Percentiles rank a stretch among this genome's conserved stretches.
phyloP scores from a whole-genome alignment of 2,888 invertebrate species.

The Zaprionus obscuricornis region DNA sequence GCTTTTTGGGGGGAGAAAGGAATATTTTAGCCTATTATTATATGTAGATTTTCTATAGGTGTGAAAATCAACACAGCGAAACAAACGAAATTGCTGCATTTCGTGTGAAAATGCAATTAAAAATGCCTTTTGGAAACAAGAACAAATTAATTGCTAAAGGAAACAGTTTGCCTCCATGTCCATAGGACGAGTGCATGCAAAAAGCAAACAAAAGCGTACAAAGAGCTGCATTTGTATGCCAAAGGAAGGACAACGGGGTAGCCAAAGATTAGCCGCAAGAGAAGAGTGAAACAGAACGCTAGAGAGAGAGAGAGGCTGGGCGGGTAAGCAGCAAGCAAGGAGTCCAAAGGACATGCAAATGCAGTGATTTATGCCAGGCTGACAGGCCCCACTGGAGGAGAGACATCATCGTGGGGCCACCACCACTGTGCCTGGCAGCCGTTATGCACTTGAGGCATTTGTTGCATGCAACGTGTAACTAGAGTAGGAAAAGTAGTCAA shows the following conservation, averaged over 20 bases:
- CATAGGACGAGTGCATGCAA: constrained; percentile 8
- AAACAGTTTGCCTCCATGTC: constrained; percentile 26
- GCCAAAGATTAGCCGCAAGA: constrained; percentile 49
- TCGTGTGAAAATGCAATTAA: constrained; percentile 74
- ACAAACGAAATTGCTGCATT: constrained; percentile 59
- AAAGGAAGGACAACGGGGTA: constrained; percentile 27
- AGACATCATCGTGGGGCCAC: constrained; percentile 3
- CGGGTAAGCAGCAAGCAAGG: constrained; percentile 3
- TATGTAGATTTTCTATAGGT: constrained; percentile 55
- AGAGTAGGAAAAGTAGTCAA: neutral
- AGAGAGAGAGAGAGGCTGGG: neutral
- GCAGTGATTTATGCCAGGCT: constrained; percentile 67
- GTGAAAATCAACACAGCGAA: constrained; percentile 55
- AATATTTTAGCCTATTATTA: constrained; percentile 53
- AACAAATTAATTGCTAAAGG: constrained; percentile 71
- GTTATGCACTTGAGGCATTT: constrained; percentile 74
- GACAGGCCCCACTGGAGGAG: constrained; percentile 26
- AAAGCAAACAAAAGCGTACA: constrained; percentile 53
- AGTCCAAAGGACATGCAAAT: constrained; percentile 60
- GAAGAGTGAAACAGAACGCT: neutral
- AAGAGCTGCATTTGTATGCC: constrained; percentile 56
- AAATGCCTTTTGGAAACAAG: constrained; percentile 58
- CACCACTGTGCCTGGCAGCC: constrained; percentile 37
- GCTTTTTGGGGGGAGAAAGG: too few species aligned
- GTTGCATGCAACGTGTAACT: constrained; percentile 58